These are phyloP conservation scores for Sesia apiformis DNA, from an alignment of 2,888 invertebrate genomes.

Conservation along the genomic window DNA sequence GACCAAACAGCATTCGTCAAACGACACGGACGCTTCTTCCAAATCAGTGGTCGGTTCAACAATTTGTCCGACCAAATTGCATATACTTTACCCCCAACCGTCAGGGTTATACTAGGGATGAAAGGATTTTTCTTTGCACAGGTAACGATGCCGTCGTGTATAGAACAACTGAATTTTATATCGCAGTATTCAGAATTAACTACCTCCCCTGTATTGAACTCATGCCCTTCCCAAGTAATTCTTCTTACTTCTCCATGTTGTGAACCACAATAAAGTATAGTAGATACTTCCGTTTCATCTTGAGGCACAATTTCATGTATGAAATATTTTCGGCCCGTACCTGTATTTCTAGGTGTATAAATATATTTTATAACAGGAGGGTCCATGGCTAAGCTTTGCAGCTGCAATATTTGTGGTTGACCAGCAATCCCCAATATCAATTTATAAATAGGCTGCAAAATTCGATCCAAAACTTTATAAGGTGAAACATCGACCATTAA, in stretches of 20 bases:
- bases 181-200: conserved; percentile 76
- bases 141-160: conserved; percentile 83
- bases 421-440: conserved; percentile 60
- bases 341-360: conserved; percentile 35
- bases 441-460: conserved; percentile 78
- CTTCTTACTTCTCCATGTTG: conserved; percentile 58
- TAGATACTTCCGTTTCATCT: conserved; percentile 36
- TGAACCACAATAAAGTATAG: conserved; percentile 46
- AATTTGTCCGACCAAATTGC: conserved; percentile 84
- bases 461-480: conserved; percentile 73
- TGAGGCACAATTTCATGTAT: conserved; percentile 39
- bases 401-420: conserved; percentile 41
- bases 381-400: conserved; percentile 59
- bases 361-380: conserved; percentile 41
- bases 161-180: conserved; percentile 56
- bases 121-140: conserved; percentile 76
- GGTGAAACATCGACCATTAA: conserved; percentile 76
- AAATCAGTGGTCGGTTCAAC: conserved; percentile 75
- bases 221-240: conserved; percentile 80
- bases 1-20: conserved; percentile 84
- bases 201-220: conserved; percentile 75
- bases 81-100: conserved; percentile 83
- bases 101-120: conserved; percentile 75
- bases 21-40: conserved; percentile 75
- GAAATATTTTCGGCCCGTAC: conserved; percentile 57